Evolutionary conservation across 2,888 invertebrate species (phyloP).

Genomic region (Macaria liturata): DNA sequence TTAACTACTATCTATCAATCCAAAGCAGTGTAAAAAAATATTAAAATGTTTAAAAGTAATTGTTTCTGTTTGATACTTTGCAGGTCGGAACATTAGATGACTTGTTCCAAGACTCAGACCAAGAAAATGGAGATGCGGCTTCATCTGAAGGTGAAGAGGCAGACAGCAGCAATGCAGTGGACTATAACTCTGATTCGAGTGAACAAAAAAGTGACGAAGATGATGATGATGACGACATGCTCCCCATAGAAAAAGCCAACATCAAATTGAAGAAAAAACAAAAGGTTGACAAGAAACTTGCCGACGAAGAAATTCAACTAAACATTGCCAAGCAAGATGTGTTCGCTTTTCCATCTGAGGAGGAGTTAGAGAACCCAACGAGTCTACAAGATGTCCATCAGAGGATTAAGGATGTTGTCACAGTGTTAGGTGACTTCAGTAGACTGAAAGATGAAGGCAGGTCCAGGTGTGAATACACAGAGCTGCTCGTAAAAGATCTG

Average conservation of each 20-base stretch:
- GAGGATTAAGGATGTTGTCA: constrained; percentile 92
- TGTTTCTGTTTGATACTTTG: constrained; percentile 20
- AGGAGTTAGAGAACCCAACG: constrained; percentile 87
- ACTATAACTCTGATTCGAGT: constrained; percentile 66
- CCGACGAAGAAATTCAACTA: constrained; percentile 92
- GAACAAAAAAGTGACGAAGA: constrained; percentile 58
- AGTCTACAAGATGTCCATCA: constrained; percentile 93
- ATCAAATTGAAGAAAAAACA: constrained; percentile 90
- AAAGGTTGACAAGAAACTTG: constrained; percentile 86
- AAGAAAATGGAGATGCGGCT: constrained; percentile 58
- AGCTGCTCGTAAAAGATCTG: constrained; percentile 91
- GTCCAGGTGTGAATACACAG: constrained; percentile 91
- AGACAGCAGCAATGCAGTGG: constrained; percentile 51
- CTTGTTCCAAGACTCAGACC: constrained; percentile 76
- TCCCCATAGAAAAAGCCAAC: constrained; percentile 94
- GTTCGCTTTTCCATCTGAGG: constrained; percentile 91
- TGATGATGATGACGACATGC: constrained; percentile 84
- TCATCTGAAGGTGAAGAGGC: constrained; percentile 58
- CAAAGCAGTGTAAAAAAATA: too few species aligned
- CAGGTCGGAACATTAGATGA: constrained; percentile 81
- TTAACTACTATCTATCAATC: too few species aligned
- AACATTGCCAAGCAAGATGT: constrained; percentile 90
- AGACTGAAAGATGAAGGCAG: constrained; percentile 86
- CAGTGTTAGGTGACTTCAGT: constrained; percentile 91
- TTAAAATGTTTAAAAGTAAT: too few species aligned